phyloP scores from a whole-genome alignment of 1,140 invertebrate species.

The Stegodyphus dumicola region DNA sequence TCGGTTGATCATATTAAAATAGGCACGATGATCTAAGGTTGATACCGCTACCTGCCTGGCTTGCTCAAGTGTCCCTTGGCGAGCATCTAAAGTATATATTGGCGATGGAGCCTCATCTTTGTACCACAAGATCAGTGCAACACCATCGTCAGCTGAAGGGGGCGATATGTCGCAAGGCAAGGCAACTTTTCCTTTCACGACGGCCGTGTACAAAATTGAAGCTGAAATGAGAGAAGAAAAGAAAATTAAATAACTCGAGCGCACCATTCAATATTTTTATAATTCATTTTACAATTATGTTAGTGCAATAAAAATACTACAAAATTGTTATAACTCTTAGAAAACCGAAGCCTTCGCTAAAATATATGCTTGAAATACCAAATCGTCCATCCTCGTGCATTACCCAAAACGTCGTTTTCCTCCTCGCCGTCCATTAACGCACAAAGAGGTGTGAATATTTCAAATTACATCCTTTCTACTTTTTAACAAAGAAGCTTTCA shows the following conservation, averaged over 20 bases:
- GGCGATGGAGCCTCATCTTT: constrained; percentile 84
- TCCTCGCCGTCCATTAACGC: too few relatives aligned
- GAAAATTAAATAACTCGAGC: neutral
- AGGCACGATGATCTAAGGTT: constrained; percentile 62
- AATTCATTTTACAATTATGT: too few relatives aligned
- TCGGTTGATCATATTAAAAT: constrained; percentile 65
- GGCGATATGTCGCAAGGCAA: constrained; percentile 86
- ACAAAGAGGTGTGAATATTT: too few relatives aligned
- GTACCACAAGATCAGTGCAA: constrained; percentile 92
- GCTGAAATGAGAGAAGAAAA: constrained; percentile 61
- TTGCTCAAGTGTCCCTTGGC: constrained; percentile 67
- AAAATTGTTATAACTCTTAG: too few relatives aligned
- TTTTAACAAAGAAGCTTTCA: too few relatives aligned
- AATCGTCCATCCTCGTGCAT: too few relatives aligned
- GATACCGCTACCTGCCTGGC: constrained; percentile 59
- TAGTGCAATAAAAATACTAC: too few relatives aligned
- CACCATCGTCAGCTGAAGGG: constrained; percentile 79
- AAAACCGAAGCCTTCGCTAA: too few relatives aligned
- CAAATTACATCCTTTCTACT: too few relatives aligned
- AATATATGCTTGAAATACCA: too few relatives aligned
- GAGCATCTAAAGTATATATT: constrained; percentile 74
- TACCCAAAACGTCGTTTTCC: too few relatives aligned
- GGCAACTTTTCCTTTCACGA: constrained; percentile 81
- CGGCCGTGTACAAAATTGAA: constrained; percentile 68
- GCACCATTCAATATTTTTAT: too few relatives aligned